Evolutionary conservation across 2,888 invertebrate species (phyloP), one percentile per base, ranked within the genome.

Genomic region (Drosophila helvetica): DNA sequence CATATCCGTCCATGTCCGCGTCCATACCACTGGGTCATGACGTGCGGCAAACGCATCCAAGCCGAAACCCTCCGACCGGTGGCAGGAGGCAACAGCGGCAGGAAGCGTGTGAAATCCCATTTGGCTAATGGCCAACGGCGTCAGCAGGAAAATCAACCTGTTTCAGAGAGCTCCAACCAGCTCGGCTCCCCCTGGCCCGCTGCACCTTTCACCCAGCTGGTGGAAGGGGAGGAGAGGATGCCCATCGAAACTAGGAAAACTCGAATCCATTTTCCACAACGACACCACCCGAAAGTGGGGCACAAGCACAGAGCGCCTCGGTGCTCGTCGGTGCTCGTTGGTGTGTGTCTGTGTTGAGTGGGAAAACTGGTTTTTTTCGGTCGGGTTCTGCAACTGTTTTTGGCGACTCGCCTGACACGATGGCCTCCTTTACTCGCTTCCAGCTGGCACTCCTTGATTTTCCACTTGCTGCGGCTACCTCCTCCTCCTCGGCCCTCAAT

Each of bases 81-180:
- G 17, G 38, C 38, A 22, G 19, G 17, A 22, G 33, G 22, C 57
- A 33, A 27, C 19, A 15, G 15, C 18, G 10, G 38, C 58, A 68
- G 86, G 88, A 86, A 88, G 80, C 82, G 85, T 89, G 89, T 87
- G 86, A 85, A 85, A 72, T 78, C 76, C 80, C 89, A 85, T 89
- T 85, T 85, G 89, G 85, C 86, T 87, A 89, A 85, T 89, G 89
- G 82, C 88, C 88, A 85, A 76, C 59, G 66, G 76, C 74, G 68
- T 7, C 54, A 74, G 78, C 72, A 84, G 78, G 86, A 86, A 82
- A 87, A 85, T 85, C 85, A 89, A 87, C 89, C 89, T 85, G 89
- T 85, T 88, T 80, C 62, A 55, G 58, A 27, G 61, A 27, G 38
- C 52, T 57, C 65, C 12, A 22, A 42, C 22, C 3, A 22, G 19